phyloP scores from a whole-genome alignment of 2,113 vertebrate species.

The Phylloscopus trochiloides region DNA sequence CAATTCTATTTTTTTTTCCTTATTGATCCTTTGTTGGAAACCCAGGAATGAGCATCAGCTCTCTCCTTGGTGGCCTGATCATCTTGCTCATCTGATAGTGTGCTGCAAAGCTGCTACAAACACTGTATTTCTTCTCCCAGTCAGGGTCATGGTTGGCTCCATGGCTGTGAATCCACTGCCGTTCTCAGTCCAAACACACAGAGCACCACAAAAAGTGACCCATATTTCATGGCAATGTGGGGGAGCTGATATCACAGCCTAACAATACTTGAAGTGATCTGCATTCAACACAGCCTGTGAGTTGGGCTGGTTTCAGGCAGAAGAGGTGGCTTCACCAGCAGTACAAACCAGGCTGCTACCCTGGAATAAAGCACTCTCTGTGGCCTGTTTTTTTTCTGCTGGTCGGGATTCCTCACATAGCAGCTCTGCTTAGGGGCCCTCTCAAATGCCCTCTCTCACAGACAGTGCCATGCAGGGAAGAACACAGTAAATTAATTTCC shows the following conservation, averaged over 20 bases:
- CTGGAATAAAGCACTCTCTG: neutral
- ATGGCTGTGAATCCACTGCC: neutral
- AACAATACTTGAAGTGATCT: neutral
- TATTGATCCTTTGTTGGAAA: neutral
- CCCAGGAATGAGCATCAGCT: neutral
- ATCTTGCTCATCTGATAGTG: accelerated
- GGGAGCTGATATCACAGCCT: neutral
- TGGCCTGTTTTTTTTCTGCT: neutral
- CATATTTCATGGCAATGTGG: neutral
- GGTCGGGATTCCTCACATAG: neutral
- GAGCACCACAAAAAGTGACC: neutral
- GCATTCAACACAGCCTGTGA: neutral
- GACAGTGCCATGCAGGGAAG: neutral
- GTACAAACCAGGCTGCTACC: neutral
- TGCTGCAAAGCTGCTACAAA: neutral
- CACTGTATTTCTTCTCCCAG: neutral
- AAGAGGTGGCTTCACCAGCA: neutral
- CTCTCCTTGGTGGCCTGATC: neutral
- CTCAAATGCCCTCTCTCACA: neutral
- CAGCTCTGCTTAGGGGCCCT: neutral
- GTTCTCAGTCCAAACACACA: neutral
- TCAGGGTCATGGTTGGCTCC: neutral
- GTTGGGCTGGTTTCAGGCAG: neutral
- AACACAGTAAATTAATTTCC: neutral
- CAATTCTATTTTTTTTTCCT: neutral